Percentiles rank a stretch among this genome's conserved stretches.
Evolutionary conservation across 2,113 vertebrate genomes (phyloP).

Genomic region (Mobula hypostoma): DNA sequence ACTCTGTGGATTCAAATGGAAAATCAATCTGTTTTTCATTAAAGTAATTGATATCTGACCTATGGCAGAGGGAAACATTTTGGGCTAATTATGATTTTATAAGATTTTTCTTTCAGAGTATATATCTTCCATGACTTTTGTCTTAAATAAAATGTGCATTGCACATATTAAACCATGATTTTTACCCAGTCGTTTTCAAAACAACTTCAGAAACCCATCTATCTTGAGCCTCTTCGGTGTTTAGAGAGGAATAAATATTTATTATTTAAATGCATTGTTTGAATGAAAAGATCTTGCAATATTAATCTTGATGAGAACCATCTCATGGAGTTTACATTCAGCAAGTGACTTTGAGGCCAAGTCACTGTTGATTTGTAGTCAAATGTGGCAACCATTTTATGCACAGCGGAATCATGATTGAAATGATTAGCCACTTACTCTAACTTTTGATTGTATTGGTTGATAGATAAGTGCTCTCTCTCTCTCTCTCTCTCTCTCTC

Average conservation of each 20-base stretch:
- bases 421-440: not conserved
- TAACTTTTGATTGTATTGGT: not conserved
- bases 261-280: not conserved
- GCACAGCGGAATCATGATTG: not conserved
- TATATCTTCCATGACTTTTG: not conserved
- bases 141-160: not conserved
- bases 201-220: not conserved
- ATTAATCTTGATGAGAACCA: not conserved
- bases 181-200: not conserved
- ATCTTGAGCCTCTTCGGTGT: not conserved
- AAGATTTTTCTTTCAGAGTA: not conserved
- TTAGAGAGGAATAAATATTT: not conserved
- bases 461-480: not conserved
- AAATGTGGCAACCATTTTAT: constrained; percentile 12
- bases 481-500: not conserved
- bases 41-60: constrained; percentile 29
- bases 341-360: not conserved
- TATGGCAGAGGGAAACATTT: constrained; percentile 7
- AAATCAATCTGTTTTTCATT: constrained; percentile 14
- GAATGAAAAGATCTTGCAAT: not conserved
- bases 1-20: not conserved
- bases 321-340: not conserved
- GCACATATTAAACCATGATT: not conserved
- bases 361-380: not conserved
- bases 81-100: not conserved